These are phyloP conservation scores for Drosophila pectinifera DNA, from an alignment of 1,140 invertebrate species.

Conservation along the genomic window DNA sequence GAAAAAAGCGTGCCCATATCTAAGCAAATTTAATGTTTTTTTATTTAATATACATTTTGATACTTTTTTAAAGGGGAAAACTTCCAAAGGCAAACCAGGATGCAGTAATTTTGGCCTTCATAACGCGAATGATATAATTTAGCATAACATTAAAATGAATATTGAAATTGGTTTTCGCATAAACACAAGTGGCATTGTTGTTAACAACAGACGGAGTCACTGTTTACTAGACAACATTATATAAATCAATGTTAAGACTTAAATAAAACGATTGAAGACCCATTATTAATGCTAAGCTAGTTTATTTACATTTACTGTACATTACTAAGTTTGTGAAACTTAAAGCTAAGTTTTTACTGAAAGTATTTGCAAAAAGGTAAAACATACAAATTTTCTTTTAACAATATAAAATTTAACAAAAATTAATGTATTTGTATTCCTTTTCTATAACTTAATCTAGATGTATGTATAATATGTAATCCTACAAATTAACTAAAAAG, in stretches of 20 bases:
- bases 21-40: too few species aligned
- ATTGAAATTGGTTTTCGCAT: too few species aligned
- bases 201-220: too few species aligned
- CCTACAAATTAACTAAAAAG: conserved; percentile 2
- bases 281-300: conserved; percentile 27
- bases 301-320: conserved; percentile 74
- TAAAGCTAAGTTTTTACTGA: conserved; percentile 22
- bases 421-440: conserved; percentile 3
- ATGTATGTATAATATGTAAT: conserved; percentile 1
- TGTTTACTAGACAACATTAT: too few species aligned
- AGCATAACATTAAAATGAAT: too few species aligned
- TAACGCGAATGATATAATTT: too few species aligned
- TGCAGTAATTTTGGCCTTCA: too few species aligned
- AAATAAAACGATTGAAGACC: neutral
- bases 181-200: too few species aligned
- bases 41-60: too few species aligned
- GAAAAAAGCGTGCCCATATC: too few species aligned
- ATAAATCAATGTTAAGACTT: neutral
- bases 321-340: conserved; percentile 31
- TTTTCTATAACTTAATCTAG: neutral
- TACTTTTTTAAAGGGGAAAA: too few species aligned
- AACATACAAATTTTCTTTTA: conserved; percentile 20
- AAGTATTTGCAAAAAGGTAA: conserved; percentile 21
- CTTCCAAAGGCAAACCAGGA: too few species aligned
- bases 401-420: conserved; percentile 52